These are phyloP conservation scores for Theretra japonica DNA, from an alignment of 2,888 invertebrate genomes.

Conservation along the genomic window DNA sequence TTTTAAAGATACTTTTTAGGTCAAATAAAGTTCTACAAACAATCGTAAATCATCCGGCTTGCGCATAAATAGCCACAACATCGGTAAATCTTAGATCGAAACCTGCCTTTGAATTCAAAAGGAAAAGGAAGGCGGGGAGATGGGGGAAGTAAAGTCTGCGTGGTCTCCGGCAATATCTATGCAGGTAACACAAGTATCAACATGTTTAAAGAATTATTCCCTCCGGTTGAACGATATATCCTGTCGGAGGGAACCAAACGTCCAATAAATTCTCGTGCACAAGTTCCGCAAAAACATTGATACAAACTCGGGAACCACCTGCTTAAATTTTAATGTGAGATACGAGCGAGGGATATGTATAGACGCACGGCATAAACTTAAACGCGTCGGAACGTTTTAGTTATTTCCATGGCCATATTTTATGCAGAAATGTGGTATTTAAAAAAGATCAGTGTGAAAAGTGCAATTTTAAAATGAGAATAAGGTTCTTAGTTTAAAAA, in stretches of 20 bases:
- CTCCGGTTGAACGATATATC: constrained; percentile 37
- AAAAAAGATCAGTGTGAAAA: too few species aligned
- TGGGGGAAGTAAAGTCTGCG: too few species aligned
- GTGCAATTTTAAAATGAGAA: too few species aligned
- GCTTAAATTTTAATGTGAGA: constrained; percentile 48
- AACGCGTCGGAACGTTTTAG: not conserved
- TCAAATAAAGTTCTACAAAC: too few species aligned
- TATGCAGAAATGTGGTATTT: not conserved
- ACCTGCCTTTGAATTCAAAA: too few species aligned
- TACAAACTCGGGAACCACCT: constrained; percentile 45
- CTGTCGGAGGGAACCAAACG: constrained; percentile 38
- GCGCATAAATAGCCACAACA: too few species aligned
- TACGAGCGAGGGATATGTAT: constrained; percentile 37
- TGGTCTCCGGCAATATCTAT: not conserved
- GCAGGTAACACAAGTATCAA: constrained; percentile 14
- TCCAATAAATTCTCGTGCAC: constrained; percentile 46
- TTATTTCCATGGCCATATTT: not conserved
- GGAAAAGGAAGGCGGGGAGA: too few species aligned
- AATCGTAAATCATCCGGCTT: too few species aligned
- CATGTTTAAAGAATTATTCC: constrained; percentile 38
- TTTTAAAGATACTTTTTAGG: too few species aligned
- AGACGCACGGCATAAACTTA: constrained; percentile 4
- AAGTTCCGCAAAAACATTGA: constrained; percentile 48
- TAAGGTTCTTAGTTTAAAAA: too few species aligned
- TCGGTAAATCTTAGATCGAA: too few species aligned